Conservation (phyloP, 2,113 vertebrate genomes). For the Parotia lawesii region DNA sequence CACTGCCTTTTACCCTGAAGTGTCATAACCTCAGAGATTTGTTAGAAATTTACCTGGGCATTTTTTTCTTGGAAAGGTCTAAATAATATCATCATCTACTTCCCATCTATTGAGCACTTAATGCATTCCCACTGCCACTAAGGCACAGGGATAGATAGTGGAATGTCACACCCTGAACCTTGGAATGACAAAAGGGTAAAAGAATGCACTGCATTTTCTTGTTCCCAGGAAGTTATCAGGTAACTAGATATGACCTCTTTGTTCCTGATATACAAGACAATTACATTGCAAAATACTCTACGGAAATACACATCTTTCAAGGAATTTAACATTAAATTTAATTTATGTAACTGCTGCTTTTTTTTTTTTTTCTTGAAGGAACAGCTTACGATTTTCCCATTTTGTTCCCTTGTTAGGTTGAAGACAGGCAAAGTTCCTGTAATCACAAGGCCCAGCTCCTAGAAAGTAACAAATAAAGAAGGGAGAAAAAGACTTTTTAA, state of each 20-base stretch:
- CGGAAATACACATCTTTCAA: neutral
- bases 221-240: neutral
- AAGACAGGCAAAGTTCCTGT: conserved; percentile 92
- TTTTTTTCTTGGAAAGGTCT: neutral
- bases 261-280: neutral
- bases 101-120: neutral
- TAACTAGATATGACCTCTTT: neutral
- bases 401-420: conserved; percentile 82
- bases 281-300: neutral
- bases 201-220: neutral
- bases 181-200: neutral
- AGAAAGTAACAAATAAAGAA: conserved; percentile 11
- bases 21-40: neutral
- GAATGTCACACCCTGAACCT: neutral
- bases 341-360: neutral
- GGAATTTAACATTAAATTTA: neutral
- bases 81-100: neutral
- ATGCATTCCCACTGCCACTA: neutral
- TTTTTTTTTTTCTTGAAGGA: neutral
- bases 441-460: conserved; percentile 91
- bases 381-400: conserved; percentile 64
- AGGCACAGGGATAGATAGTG: neutral
- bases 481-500: neutral
- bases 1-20: neutral
- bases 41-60: neutral